Base-by-base conservation (phyloP, 2,797 vertebrate genomes). In the Gobio occitaniae region DNA sequence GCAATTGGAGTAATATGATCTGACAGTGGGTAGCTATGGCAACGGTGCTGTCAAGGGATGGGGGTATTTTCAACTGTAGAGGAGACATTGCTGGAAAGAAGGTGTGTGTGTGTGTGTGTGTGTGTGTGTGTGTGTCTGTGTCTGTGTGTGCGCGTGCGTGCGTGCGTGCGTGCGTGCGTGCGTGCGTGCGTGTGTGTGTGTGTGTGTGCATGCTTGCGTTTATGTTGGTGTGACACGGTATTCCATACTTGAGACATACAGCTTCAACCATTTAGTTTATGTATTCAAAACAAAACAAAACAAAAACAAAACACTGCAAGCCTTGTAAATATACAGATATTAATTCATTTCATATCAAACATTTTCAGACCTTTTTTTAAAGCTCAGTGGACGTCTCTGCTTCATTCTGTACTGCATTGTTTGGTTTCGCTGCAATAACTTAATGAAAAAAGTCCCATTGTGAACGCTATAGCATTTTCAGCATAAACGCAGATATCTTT, bases 1-100 rank as follows among this genome's bases (percentile, higher is more conserved):
- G 96, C 97, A 97, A 90, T 98, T 97, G 48, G 98, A 98, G 96
- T 99, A 97, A 96, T 92, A 13, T 32, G 69, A 88, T 74, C 82
- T 87, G 86, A 87, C 86, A 85, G 59, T 54, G 66, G 56, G 83
- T 87, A 77, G 79, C 68, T 84, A 89, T 77, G 61, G 82, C 79
- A 84, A 86, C 86, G 82, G 81, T 84, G 78, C 76, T 66, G 80
- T 48, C 19, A 38, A 80, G 86, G 80, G 76, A 87, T 82, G 65
- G 70, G 81, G 83, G 78, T 75, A 83, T 80, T 78, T 79, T 87
- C 61, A 79, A 65, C 47, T 83, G 82, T 61, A 69, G 80, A 86
- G 65, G 76, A 84, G 50, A 71, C 70, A 78, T 48, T 84, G 83
- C 52, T 9, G 75, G 50, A 77, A 48, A 69, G 78, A 77, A 36